Percentiles rank a stretch among this genome's conserved stretches.
Evolutionary conservation across 2,113 vertebrate species (phyloP).

Genomic region (Arizona elegans): DNA sequence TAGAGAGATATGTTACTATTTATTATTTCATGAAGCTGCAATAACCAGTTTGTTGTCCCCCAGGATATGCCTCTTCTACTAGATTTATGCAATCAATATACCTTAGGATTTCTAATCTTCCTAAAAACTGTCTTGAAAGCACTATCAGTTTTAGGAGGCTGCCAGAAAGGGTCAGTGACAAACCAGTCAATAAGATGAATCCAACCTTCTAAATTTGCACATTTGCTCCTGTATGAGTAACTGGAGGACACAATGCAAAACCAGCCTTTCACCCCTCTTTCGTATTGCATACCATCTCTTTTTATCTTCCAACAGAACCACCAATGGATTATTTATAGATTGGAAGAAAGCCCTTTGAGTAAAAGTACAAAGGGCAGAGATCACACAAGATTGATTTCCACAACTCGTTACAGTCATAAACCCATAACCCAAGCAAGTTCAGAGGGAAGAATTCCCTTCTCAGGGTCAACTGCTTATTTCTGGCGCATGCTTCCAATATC

Average conservation of each 20-base stretch:
- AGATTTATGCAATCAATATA: conserved; percentile 47
- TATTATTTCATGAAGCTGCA: conserved; percentile 39
- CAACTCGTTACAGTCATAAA: conserved; percentile 60
- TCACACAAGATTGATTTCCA: conserved; percentile 68
- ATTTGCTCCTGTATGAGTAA: conserved; percentile 50
- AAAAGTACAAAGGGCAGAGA: conserved; percentile 63
- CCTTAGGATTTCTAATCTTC: conserved; percentile 38
- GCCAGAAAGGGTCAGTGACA: conserved; percentile 29
- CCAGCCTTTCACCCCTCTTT: background rate
- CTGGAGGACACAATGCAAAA: conserved; percentile 30
- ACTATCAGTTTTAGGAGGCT: conserved; percentile 41
- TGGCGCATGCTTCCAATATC: conserved; percentile 37
- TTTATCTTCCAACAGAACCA: conserved; percentile 58
- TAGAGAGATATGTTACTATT: background rate
- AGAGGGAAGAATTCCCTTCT: conserved; percentile 46
- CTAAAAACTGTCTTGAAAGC: conserved; percentile 42
- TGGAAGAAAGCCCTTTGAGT: conserved; percentile 50
- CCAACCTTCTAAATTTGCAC: conserved; percentile 11
- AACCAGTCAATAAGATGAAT: conserved; percentile 51
- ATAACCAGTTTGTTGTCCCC: conserved; percentile 7
- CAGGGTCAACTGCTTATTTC: conserved; percentile 59
- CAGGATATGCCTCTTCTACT: conserved; percentile 33
- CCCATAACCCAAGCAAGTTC: conserved; percentile 55
- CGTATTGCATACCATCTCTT: conserved; percentile 46
- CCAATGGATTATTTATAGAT: conserved; percentile 62